phyloP scores from a whole-genome alignment of 1,140 invertebrate genomes.

The Battus philenor region DNA sequence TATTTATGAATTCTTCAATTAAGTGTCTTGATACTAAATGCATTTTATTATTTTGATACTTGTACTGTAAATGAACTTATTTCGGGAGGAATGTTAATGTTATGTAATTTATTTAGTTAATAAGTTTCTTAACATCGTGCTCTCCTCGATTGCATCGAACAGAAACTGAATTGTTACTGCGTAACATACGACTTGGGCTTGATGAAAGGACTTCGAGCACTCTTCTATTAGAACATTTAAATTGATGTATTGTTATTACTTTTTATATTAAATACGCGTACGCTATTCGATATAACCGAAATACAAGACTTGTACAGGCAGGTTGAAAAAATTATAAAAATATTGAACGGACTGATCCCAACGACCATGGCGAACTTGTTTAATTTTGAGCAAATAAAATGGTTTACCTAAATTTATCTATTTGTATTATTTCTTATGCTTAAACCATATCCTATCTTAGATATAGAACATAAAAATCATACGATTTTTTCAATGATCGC shows the following conservation, averaged over 20 bases:
- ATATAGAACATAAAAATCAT: too few species aligned
- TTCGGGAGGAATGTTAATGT: constrained; percentile 14
- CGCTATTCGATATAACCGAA: constrained; percentile 1
- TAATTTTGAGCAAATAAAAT: constrained; percentile 34
- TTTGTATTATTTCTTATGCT: too few species aligned
- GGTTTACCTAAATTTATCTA: constrained; percentile 17
- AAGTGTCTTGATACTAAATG: constrained; percentile 1
- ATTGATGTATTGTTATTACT: not conserved
- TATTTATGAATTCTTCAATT: not conserved
- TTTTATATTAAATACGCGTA: constrained; percentile 3
- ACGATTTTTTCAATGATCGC: too few species aligned
- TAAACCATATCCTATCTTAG: too few species aligned
- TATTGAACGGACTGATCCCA: constrained; percentile 36
- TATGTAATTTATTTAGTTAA: constrained; percentile 7
- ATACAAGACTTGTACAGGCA: constrained; percentile 22
- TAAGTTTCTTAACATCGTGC: constrained; percentile 5
- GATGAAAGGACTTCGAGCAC: constrained; percentile 24
- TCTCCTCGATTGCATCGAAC: constrained; percentile 9
- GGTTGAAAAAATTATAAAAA: constrained; percentile 39
- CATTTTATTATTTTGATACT: constrained; percentile 1
- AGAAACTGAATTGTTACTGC: not conserved
- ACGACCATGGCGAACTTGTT: constrained; percentile 44
- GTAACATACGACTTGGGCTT: constrained; percentile 13
- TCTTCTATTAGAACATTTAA: constrained; percentile 6
- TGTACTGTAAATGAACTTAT: constrained; percentile 13